Evolutionary conservation across 2,888 invertebrate species (phyloP).

Genomic region (Barypeithes pellucidus): DNA sequence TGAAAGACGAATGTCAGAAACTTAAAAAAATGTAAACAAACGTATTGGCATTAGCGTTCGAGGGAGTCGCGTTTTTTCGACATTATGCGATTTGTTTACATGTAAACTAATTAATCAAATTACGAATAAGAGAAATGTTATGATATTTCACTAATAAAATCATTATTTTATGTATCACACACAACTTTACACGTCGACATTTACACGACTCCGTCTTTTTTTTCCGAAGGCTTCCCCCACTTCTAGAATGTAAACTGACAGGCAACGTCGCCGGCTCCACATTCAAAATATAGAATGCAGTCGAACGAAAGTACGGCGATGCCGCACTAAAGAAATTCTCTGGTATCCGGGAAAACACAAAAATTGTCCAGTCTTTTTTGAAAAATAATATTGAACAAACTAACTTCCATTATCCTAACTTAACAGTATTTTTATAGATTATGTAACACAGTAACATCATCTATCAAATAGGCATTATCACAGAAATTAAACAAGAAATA

Average conservation of each 20-base stretch:
- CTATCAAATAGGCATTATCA: not conserved
- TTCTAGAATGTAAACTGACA: not conserved
- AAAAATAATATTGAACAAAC: too few species aligned
- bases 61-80: conserved; percentile 27
- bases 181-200: conserved; percentile 52
- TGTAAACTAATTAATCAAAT: conserved; percentile 13
- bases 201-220: conserved; percentile 41
- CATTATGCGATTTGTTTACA: conserved; percentile 15
- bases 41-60: conserved; percentile 26
- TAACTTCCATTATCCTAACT: too few species aligned
- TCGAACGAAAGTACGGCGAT: not conserved
- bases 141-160: conserved; percentile 50
- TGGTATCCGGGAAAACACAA: too few species aligned
- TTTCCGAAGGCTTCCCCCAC: conserved; percentile 26
- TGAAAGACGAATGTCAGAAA: conserved; percentile 38
- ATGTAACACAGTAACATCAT: too few species aligned
- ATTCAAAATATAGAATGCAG: conserved; percentile 4
- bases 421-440: too few species aligned
- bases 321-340: too few species aligned
- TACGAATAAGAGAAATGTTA: conserved; percentile 7
- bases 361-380: too few species aligned
- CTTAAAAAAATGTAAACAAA: conserved; percentile 50
- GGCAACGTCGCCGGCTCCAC: not conserved
- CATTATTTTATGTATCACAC: conserved; percentile 47
- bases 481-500: not conserved